Evolutionary conservation across 2,888 invertebrate species (phyloP).

Genomic region (Drosophila aldrichi): DNA sequence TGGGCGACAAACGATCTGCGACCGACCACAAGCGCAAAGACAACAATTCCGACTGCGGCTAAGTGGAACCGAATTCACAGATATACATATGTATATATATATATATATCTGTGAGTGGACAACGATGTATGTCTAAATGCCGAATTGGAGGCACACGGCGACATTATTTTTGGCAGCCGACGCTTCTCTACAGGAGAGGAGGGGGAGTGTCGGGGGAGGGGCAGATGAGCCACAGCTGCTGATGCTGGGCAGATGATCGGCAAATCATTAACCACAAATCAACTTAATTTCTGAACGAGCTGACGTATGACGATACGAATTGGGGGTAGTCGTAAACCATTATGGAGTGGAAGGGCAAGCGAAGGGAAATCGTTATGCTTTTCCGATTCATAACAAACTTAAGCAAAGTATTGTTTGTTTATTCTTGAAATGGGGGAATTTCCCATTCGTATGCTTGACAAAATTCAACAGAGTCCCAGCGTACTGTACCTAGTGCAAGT

Average conservation of each 20-base stretch:
- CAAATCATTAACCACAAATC: conserved; percentile 28
- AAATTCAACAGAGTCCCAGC: not conserved
- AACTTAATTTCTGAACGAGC: conserved; percentile 8
- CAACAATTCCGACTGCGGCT: conserved; percentile 75
- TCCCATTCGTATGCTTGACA: not conserved
- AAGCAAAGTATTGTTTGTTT: not conserved
- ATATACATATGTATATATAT: conserved; percentile 12
- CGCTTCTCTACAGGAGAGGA: conserved; percentile 18
- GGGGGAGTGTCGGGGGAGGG: not conserved
- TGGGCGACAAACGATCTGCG: conserved; percentile 45
- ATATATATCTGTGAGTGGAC: conserved; percentile 9
- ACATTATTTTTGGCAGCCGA: conserved; percentile 65
- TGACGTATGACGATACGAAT: not conserved
- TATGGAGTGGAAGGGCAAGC: not conserved
- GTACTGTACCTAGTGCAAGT: not conserved
- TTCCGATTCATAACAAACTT: conserved; percentile 12
- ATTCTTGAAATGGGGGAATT: not conserved
- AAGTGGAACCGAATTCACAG: conserved; percentile 36
- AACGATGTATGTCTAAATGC: conserved; percentile 39
- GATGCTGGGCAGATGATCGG: conserved; percentile 30
- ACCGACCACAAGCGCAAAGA: conserved; percentile 77
- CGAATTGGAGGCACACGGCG: conserved; percentile 50
- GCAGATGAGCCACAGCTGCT: conserved; percentile 9
- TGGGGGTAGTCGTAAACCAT: not conserved
- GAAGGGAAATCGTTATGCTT: not conserved